Conservation (phyloP, 2,888 invertebrate genomes). For the Dasypolia templi region DNA sequence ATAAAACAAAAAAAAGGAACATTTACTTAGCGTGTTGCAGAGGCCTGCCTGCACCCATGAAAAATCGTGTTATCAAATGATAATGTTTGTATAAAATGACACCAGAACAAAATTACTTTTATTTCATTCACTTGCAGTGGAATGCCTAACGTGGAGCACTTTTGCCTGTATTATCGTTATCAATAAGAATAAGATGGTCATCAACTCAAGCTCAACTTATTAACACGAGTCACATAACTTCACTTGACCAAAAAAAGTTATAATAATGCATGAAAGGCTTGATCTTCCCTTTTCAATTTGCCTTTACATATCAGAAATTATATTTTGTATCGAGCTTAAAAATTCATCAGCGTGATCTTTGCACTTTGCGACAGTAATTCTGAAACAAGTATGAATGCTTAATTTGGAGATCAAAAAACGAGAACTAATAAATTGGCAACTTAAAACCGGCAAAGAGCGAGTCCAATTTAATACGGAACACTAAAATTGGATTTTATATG, state of each 20-base stretch:
- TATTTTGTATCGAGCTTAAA: constrained; percentile 43
- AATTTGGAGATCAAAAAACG: background rate
- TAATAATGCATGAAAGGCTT: background rate
- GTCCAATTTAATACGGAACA: background rate
- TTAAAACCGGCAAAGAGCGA: background rate
- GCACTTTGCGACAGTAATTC: constrained; percentile 71
- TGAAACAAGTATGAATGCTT: constrained; percentile 69
- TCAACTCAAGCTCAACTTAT: background rate
- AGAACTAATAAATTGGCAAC: background rate
- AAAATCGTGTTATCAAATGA: background rate
- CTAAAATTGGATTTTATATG: background rate
- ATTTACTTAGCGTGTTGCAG: background rate
- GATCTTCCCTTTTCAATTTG: background rate
- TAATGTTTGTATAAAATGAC: background rate
- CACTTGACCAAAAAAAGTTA: constrained; percentile 3
- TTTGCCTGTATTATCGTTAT: background rate
- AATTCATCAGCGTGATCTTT: constrained; percentile 68
- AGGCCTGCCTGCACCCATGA: too few relatives aligned
- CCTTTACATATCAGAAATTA: constrained; percentile 50
- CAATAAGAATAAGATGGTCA: background rate
- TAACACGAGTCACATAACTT: background rate
- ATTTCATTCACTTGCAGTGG: constrained; percentile 9
- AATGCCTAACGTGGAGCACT: constrained; percentile 7
- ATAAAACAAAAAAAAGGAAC: constrained; percentile 15
- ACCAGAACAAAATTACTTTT: background rate